phyloP scores from a whole-genome alignment of 2,888 invertebrate species.

The Xestia ashworthii region DNA sequence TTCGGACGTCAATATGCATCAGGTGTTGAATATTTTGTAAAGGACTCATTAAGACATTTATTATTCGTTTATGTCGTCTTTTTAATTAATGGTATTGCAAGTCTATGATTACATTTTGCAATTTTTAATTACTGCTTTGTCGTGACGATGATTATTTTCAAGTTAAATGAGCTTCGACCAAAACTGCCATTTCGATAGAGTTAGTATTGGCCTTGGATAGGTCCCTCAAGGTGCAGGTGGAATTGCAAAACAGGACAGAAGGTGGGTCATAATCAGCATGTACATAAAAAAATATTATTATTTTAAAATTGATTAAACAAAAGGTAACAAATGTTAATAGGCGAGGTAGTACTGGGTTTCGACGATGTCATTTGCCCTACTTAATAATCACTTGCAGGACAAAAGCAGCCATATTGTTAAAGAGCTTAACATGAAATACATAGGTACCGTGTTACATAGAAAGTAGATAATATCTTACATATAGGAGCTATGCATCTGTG shows the following conservation, averaged over 20 bases:
- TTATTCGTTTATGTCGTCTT: conserved; percentile 4
- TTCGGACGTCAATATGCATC: conserved; percentile 19
- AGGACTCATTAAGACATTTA: conserved; percentile 17
- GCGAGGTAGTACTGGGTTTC: neutral
- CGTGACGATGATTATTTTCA: neutral
- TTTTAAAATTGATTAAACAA: no score
- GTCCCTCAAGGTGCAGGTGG: neutral
- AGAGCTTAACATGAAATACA: conserved; percentile 61
- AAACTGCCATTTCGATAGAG: neutral
- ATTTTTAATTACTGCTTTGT: neutral
- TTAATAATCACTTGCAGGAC: conserved; percentile 12
- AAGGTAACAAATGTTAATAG: neutral
- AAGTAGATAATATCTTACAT: conserved; percentile 80
- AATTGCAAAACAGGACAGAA: neutral
- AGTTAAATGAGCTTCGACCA: neutral
- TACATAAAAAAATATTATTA: no score
- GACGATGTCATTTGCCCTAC: conserved; percentile 1
- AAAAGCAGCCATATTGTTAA: conserved; percentile 56
- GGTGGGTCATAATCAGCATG: neutral
- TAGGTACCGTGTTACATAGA: conserved; percentile 69
- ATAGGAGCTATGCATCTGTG: conserved; percentile 60
- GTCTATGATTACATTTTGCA: neutral
- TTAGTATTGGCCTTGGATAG: neutral
- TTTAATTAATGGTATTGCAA: conserved; percentile 30
- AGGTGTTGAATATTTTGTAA: conserved; percentile 16